Evolutionary conservation across 2,888 invertebrate genomes (phyloP).

Genomic region (Scaptomyza polygonia): DNA sequence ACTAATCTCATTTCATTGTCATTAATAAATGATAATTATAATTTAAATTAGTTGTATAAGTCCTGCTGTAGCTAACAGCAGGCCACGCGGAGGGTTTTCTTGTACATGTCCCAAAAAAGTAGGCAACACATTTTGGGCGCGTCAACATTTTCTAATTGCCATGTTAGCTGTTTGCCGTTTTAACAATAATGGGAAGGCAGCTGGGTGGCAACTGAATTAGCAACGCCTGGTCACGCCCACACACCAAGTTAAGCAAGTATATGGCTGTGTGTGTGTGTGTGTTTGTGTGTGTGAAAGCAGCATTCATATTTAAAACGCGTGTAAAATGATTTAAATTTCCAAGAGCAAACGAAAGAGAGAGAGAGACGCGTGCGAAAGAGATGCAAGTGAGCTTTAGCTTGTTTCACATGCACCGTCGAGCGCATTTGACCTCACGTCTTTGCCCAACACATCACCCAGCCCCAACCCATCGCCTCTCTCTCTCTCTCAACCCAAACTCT

Average conservation of each 20-base stretch:
- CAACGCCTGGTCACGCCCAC: slow-evolving; percentile 14
- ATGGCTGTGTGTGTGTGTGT: no score
- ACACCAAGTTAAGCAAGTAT: slow-evolving; percentile 10
- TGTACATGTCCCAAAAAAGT: slow-evolving; percentile 12
- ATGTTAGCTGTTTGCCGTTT: neutral
- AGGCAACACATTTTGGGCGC: slow-evolving; percentile 25
- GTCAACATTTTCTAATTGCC: slow-evolving; percentile 24
- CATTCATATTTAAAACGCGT: slow-evolving; percentile 60
- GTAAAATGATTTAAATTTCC: slow-evolving; percentile 52
- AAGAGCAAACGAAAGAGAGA: neutral
- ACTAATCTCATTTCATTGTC: no score
- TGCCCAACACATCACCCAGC: neutral
- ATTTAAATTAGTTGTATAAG: no score
- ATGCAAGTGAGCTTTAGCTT: slow-evolving; percentile 6
- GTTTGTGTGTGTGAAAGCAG: slow-evolving; percentile 17
- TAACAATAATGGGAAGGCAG: slow-evolving; percentile 28
- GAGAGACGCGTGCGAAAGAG: neutral
- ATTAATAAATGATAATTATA: no score
- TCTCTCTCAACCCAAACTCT: no score
- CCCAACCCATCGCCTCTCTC: no score
- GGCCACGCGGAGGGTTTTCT: neutral
- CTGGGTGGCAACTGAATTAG: slow-evolving; percentile 46
- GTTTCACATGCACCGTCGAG: slow-evolving; percentile 20
- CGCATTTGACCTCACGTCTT: slow-evolving; percentile 32
- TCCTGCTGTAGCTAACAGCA: neutral